Evolutionary conservation across 53 echinoderm and acorn worm genomes (phyloP).

Genomic region (Paracentrotus lividus): DNA sequence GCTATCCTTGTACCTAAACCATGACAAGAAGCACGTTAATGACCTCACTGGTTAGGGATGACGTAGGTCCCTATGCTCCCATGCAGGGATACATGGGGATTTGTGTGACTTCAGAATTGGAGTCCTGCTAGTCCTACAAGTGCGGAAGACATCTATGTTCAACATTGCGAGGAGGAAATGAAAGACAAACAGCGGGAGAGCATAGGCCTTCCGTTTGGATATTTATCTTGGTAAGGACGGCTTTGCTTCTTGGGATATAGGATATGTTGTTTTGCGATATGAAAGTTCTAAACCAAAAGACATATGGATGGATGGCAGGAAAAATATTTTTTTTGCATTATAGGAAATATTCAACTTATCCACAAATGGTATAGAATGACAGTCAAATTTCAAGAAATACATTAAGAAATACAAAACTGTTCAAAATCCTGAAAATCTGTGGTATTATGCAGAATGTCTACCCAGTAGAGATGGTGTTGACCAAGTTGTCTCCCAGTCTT

Average conservation of each 20-base stretch:
- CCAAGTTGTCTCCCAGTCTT: too few relatives aligned
- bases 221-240: background rate
- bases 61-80: background rate
- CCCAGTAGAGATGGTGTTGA: too few relatives aligned
- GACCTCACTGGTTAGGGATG: background rate
- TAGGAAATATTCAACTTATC: background rate
- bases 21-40: slow-evolving; percentile 9
- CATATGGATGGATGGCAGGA: background rate
- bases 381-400: background rate
- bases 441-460: too few relatives aligned
- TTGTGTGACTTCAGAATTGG: slow-evolving; percentile 2
- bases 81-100: slow-evolving; percentile 40
- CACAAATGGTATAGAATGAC: background rate
- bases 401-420: background rate
- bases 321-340: background rate
- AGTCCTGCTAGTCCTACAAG: background rate
- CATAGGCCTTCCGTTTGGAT: slow-evolving; percentile 27
- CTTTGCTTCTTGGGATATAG: slow-evolving; percentile 2
- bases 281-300: background rate
- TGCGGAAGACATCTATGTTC: slow-evolving; percentile 1
- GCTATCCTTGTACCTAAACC: background rate
- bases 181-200: slow-evolving; percentile 32
- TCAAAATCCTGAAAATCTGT: background rate
- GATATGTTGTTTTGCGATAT: background rate
- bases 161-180: slow-evolving; percentile 21